Base-by-base conservation (phyloP, 2,797 vertebrate genomes). In the Peromyscus melanophrys region DNA sequence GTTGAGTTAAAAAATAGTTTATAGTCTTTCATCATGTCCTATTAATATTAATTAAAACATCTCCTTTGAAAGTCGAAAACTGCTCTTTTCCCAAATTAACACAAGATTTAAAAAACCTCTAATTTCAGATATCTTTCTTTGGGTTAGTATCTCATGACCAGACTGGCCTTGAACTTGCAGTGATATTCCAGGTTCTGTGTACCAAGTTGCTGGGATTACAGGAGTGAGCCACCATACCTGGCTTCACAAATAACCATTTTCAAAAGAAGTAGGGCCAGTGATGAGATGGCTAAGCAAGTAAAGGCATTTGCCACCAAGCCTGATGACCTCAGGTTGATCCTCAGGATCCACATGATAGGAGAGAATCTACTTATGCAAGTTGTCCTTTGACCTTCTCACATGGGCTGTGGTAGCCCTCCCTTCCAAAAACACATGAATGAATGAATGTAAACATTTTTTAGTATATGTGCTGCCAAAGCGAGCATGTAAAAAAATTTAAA, bases 31-130 rank as follows among this genome's bases (percentile, higher is more conserved):
- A 55, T 92, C 71, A 27, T 78, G 63, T 17, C 40, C 34, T 82
- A 25, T 86, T 40, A 95, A 87, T 59, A 40, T 73, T 82, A 92
- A 90, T 55, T 65, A 49, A 92, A 85, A 94, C 52, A 8, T 87
- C 13, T 87, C 29, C 67, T 76, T 92, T 92, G 29, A 96, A 96
- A 89, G 57, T 84, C 37, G 89, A n/a, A 94, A 94, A 76, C 6
- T 61, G 55, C 4, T 81, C 23, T 88, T 93, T 78, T 57, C 16
- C 16, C 11, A 81, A 67, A 85, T 84, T 73, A 90, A 86, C 49
- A 78, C 65, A 92, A 13, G 1, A 67, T 94, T 52, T 65, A 6
- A 89, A 90, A 92, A 81, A 92, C 40, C 27, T 21, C 71, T 37
- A n/a, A 82, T 94, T 40, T 71, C 3, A 77, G 61, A 43, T 83